phyloP scores from a whole-genome alignment of 2,888 invertebrate genomes.

The Tupiocoris notatus region DNA sequence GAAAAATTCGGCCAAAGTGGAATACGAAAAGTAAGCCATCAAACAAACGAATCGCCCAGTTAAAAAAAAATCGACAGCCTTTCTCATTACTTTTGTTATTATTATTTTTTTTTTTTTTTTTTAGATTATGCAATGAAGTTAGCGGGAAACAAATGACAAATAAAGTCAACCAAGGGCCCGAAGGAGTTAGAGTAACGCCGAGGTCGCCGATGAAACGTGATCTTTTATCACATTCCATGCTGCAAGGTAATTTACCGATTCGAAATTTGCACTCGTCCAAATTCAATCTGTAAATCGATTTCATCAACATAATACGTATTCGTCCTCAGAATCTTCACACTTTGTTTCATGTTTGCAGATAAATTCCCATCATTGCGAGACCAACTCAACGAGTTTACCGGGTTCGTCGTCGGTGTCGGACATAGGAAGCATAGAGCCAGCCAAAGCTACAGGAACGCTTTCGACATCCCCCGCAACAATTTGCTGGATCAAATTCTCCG shows the following conservation, averaged over 20 bases:
- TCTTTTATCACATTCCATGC: slow-evolving; percentile 73
- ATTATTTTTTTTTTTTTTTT: slow-evolving; percentile 7
- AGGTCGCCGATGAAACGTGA: slow-evolving; percentile 74
- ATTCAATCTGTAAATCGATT: not conserved
- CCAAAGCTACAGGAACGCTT: slow-evolving; percentile 87
- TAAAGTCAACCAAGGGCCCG: slow-evolving; percentile 52
- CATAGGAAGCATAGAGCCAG: slow-evolving; percentile 61
- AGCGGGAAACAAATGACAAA: slow-evolving; percentile 60
- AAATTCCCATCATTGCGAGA: slow-evolving; percentile 79
- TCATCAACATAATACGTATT: not conserved
- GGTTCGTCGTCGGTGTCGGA: slow-evolving; percentile 74
- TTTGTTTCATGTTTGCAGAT: slow-evolving; percentile 58
- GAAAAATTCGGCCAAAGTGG: slow-evolving; percentile 89
- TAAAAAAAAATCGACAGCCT: no score
- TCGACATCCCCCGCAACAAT: slow-evolving; percentile 86
- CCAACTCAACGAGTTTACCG: slow-evolving; percentile 82
- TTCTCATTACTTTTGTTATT: not conserved
- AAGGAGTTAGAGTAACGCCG: slow-evolving; percentile 73
- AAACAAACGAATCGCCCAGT: no score
- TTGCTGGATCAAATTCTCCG: slow-evolving; percentile 88
- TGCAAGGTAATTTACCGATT: slow-evolving; percentile 60
- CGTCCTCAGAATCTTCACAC: no score
- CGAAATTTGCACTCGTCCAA: not conserved
- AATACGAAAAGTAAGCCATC: slow-evolving; percentile 66
- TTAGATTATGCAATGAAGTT: slow-evolving; percentile 73